phyloP scores from a whole-genome alignment of 2,888 invertebrate genomes.

The Lathronympha strigana region DNA sequence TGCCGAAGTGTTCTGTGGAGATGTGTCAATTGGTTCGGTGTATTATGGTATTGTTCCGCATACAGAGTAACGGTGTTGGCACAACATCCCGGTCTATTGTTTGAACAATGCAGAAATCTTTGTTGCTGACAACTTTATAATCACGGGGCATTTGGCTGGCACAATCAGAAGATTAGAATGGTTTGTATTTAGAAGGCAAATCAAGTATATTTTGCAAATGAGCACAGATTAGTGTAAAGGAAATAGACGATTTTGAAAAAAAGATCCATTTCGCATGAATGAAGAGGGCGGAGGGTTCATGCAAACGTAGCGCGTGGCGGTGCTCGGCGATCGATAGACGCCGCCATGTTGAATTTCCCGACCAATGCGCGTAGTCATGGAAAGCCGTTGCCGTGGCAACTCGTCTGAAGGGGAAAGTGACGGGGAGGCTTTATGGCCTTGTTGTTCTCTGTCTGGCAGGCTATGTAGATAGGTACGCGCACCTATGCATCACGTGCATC shows the following conservation, averaged over 20 bases:
- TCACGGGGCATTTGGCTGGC: conserved; percentile 7
- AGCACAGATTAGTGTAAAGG: too few relatives aligned
- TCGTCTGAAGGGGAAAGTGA: conserved; percentile 42
- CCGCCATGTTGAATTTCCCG: conserved; percentile 84
- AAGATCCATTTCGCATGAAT: not conserved
- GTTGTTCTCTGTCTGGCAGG: conserved; percentile 27
- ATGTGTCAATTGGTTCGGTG: conserved; percentile 64
- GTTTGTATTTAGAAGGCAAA: not conserved
- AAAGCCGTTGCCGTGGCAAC: conserved; percentile 75
- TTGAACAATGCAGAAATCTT: conserved; percentile 43
- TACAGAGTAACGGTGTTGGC: conserved; percentile 58
- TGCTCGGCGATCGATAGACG: conserved; percentile 68
- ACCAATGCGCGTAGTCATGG: conserved; percentile 80
- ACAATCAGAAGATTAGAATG: not conserved
- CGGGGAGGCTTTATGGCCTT: conserved; percentile 37
- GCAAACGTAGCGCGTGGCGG: conserved; percentile 28
- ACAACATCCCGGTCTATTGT: conserved; percentile 55
- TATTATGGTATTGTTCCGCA: conserved; percentile 29
- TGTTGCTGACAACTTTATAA: conserved; percentile 5
- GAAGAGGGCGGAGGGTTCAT: conserved; percentile 31
- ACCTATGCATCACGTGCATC: not conserved
- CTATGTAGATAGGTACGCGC: conserved; percentile 7
- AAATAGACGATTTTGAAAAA: not conserved
- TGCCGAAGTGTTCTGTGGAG: conserved; percentile 58
- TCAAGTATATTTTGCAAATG: not conserved